A percentile compares a stretch with the other conserved stretches of the same genome.
Evolutionary conservation across 2,888 invertebrate species (phyloP).

Genomic region (Lingula anatina): DNA sequence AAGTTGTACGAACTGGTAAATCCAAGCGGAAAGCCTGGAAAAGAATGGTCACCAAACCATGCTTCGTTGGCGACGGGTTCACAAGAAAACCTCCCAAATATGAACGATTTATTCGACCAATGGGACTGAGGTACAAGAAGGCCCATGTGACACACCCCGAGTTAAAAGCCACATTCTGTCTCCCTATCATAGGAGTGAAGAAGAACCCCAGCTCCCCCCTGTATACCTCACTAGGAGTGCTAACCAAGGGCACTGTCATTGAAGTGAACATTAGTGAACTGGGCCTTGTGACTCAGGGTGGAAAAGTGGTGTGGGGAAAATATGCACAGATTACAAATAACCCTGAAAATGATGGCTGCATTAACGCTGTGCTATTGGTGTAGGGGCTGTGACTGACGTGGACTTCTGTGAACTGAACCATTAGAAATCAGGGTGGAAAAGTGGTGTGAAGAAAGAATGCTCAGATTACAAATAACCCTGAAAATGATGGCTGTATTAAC

Average conservation of each 20-base stretch:
- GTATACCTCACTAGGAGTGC: conserved; percentile 95
- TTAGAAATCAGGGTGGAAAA: too few relatives aligned
- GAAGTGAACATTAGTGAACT: conserved; percentile 96
- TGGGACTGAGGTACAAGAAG: conserved; percentile 88
- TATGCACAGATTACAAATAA: conserved; percentile 99
- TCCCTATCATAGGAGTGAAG: conserved; percentile 98
- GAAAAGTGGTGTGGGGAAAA: conserved; percentile 96
- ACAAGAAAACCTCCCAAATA: conserved; percentile 99
- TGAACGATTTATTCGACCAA: conserved; percentile 96
- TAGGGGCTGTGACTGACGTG: too few relatives aligned
- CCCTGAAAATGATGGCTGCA: conserved; percentile 98
- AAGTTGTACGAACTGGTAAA: conserved; percentile 86
- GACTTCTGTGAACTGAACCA: conserved; percentile 89
- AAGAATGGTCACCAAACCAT: conserved; percentile 97
- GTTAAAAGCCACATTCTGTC: conserved; percentile 91
- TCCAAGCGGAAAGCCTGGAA: conserved; percentile 98
- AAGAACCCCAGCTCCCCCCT: conserved; percentile 97
- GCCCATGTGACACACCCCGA: conserved; percentile 99
- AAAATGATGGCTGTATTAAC: too few relatives aligned
- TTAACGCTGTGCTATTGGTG: too few relatives aligned
- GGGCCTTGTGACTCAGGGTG: conserved; percentile 96
- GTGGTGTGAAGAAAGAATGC: too few relatives aligned
- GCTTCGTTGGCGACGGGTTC: conserved; percentile 95
- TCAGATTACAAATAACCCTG: too few relatives aligned
- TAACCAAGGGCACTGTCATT: conserved; percentile 96